A percentile compares a stretch with the other conserved stretches of the same genome.
phyloP scores from a whole-genome alignment of 2,888 invertebrate genomes.

The Spodoptera exigua region DNA sequence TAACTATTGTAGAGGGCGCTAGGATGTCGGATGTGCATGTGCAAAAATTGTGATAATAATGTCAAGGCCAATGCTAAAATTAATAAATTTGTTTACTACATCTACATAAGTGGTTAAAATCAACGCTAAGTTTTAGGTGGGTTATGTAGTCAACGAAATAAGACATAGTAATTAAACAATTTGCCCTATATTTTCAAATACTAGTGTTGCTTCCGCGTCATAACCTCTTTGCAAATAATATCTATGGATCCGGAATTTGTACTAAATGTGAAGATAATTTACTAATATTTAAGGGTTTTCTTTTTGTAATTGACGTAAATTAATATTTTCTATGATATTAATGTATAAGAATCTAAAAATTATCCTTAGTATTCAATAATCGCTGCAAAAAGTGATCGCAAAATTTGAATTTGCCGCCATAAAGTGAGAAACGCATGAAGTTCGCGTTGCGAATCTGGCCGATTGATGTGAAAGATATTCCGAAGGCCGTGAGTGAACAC shows the following conservation, averaged over 20 bases:
- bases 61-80: conserved; percentile 84
- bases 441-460: conserved; percentile 90
- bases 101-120: conserved; percentile 31
- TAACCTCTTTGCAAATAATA: conserved; percentile 75
- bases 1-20: conserved; percentile 65
- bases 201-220: conserved; percentile 70
- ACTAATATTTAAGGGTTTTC: conserved; percentile 7
- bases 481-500: conserved; percentile 91
- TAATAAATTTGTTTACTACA: conserved; percentile 37
- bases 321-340: neutral
- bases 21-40: conserved; percentile 69
- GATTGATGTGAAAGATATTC: conserved; percentile 91
- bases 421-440: conserved; percentile 84
- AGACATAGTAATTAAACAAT: conserved; percentile 22
- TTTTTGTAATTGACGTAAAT: neutral
- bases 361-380: conserved; percentile 16
- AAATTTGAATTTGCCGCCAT: conserved; percentile 86
- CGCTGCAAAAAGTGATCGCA: conserved; percentile 59
- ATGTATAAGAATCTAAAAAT: neutral
- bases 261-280: conserved; percentile 39
- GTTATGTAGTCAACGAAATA: conserved; percentile 19
- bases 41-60: conserved; percentile 82
- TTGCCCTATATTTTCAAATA: conserved; percentile 47
- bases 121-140: conserved; percentile 9
- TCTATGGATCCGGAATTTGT: conserved; percentile 60